Base-by-base conservation (phyloP, 2,797 vertebrate genomes). In the Chrysocyon brachyurus region DNA sequence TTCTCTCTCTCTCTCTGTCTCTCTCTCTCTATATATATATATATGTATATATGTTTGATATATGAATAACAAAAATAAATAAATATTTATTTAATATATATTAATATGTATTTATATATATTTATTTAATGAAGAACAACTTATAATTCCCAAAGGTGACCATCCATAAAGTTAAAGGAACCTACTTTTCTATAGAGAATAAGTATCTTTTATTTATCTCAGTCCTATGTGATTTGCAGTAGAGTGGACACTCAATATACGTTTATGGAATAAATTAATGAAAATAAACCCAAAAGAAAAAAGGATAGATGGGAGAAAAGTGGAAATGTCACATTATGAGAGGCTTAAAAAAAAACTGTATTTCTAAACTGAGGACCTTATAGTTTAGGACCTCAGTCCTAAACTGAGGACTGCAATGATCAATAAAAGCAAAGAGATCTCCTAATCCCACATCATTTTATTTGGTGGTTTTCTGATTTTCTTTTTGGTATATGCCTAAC, bases 391-490 rank as follows among this genome's bases (percentile, higher is more conserved):
- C 36, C 36, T 36, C 36, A 36, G 36, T 36, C 36, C 36, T 36
- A 36, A 36, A 36, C 36, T 36, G 3, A 36, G 36, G 16, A 66
- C 7, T 87, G 2, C 31, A 64, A 90, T 87, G 24, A 79, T 83
- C 87, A 85, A 33, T 28, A 79, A 49, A 94, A 59, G 9, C 70
- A 93, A 92, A 92, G 4, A 49, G 12, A 12, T 84, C 40, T 36
- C 46, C 3, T 88, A 90, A 79, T 46, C 56, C 24, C 22, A 79
- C 24, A 78, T 49, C 31, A 68, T 85, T 93, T 83, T 40, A 85
- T 87, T 79, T 59, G 36, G 6, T 54, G 40, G 46, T 66, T 94
- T 94, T 93, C 31, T 84, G 6, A 66, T 90, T 94, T 88, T 95
- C 11, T 14, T 91, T 63, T 70, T 78, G 61, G 22, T 64, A 79